Evolutionary conservation across 2,888 invertebrate genomes (phyloP), one percentile per base, ranked within the genome.

Genomic region (Tetragonula carbonaria): DNA sequence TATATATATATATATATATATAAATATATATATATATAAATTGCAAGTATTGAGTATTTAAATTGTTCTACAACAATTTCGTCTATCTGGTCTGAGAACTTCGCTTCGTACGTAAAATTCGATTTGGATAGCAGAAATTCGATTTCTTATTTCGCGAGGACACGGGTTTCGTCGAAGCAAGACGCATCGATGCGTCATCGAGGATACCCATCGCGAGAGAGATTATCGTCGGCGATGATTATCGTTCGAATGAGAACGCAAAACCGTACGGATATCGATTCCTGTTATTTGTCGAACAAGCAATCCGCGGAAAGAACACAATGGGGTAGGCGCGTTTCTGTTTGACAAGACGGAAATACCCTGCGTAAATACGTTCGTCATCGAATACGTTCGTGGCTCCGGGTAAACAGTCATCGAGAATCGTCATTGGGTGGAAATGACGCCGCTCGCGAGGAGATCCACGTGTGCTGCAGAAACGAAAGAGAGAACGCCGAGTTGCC

Each of bases 311-410:
- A 67, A 67, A 75, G 57, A 57, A 50, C 72, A 70, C 74, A 66
- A 74, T 62, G 21, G 33, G 66, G 55, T n/a, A 71, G 33, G 74
- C 38, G 51, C 51, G 53, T 74, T 57, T 50, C 55, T 33, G 33
- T 33, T 79, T 75, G 84, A 78, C 72, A 57, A 57, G 81, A 80
- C 75, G 74, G 81, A 78, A 86, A 87, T 86, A 83, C 81, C 80
- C 71, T 72, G 77, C 59, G 68, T 65, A 83, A 82, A 82, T 72
- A 62, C 53, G 68, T 38, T 78, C 78, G 72, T 84, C 86, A 77
- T 82, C 66, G 84, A 50, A 74, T n/a, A 51, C 45, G 45, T 59
- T 74, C 80, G 74, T 55, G 57, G 8, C 45, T 45, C 11, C 45
- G 28, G 33, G 28, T 16, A 18, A 57, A 50, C 23, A 51, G 67